Base-by-base conservation (phyloP, 2,113 vertebrate species). In the Prietella phreatophila region DNA sequence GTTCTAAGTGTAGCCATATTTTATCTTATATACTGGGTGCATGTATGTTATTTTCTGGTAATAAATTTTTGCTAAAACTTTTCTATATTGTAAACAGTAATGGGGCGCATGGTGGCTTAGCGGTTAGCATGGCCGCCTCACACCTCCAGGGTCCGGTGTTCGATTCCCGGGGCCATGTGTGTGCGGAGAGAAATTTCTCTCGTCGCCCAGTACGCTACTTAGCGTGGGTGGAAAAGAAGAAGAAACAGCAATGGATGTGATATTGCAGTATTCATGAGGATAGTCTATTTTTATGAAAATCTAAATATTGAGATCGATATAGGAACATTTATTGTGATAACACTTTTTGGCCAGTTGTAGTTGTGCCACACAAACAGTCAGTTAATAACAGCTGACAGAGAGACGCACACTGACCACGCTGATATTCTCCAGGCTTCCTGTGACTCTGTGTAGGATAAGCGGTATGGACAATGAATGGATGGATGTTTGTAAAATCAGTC, bases 221-320 rank as follows among this genome's bases (percentile, higher is more conserved):
- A n/a, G n/a, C n/a, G n/a, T n/a, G n/a, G n/a, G n/a, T n/a, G n/a
- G n/a, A n/a, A n/a, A n/a, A n/a, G n/a, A n/a, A n/a, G n/a, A n/a
- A n/a, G n/a, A 39, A 71, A 39, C 6, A 20, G 30, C 20, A 73
- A 36, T 36, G 5, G 17, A 73, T 39, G 33, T 69, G 30, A 6
- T 73, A 3, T 73, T 69, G 14, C 30, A 33, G 14, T 36, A 33
- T 27, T 69, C 2, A 19, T 69, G n/a, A 69, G 67, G 15, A 69
- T 69, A 69, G 30, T 36, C n/a, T 42, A 42, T 75, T 75, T 75
- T 75, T 75, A 73, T 75, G 5, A 22, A 75, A 75, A 75, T 75
- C 71, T 11, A 11, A 75, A 42, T 10, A 42, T 42, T 42, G 1
- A 22, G 71, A 22, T 42, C 5, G 2, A 22, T 75, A 42, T 22